Evolutionary conservation across 2,113 vertebrate species (phyloP).

Genomic region (Actinemys pallida): DNA sequence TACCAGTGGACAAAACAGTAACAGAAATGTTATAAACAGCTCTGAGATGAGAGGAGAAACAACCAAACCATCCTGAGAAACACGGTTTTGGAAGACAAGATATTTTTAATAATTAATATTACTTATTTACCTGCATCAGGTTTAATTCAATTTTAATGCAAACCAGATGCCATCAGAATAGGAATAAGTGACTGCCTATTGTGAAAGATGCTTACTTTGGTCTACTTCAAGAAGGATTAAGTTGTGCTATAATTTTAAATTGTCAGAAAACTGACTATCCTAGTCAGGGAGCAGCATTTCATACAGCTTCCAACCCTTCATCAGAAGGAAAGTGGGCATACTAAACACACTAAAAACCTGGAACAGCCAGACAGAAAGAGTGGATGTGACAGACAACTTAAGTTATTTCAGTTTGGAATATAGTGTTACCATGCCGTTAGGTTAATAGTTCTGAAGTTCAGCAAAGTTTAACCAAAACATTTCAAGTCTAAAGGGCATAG

Average conservation of each 20-base stretch:
- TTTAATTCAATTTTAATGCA: not conserved
- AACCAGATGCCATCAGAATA: not conserved
- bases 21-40: not conserved
- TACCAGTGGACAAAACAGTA: not conserved
- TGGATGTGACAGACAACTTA: not conserved
- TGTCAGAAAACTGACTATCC: not conserved
- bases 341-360: not conserved
- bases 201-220: not conserved
- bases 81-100: not conserved
- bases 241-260: not conserved
- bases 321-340: not conserved
- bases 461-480: not conserved
- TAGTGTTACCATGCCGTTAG: not conserved
- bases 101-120: not conserved
- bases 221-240: not conserved
- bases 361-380: not conserved
- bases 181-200: not conserved
- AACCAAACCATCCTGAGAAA: not conserved
- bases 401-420: not conserved
- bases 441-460: not conserved
- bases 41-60: not conserved
- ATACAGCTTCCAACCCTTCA: not conserved
- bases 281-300: not conserved
- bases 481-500: not conserved
- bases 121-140: not conserved